Evolutionary conservation across 2,888 invertebrate genomes (phyloP).

Genomic region (Spatulosminthurus flaviceps): DNA sequence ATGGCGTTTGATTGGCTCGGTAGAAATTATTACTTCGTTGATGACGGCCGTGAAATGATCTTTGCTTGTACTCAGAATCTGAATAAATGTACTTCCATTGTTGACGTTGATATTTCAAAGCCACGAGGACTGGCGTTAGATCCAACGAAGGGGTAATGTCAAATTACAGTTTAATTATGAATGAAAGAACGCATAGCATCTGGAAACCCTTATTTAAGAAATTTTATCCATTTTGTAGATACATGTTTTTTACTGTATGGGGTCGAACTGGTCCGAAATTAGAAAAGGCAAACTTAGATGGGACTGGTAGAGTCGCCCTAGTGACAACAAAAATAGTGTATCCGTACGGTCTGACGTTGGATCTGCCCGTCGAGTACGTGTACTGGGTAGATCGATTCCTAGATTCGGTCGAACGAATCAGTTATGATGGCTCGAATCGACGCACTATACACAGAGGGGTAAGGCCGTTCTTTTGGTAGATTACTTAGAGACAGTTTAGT

Average conservation of each 20-base stretch:
- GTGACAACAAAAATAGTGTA: slow-evolving; percentile 78
- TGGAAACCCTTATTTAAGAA: slow-evolving; percentile 39
- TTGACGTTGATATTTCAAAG: slow-evolving; percentile 75
- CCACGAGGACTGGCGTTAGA: slow-evolving; percentile 81
- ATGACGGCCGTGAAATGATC: slow-evolving; percentile 67
- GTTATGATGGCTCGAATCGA: slow-evolving; percentile 78
- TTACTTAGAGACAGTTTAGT: too few species aligned
- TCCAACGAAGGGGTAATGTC: slow-evolving; percentile 74
- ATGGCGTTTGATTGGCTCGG: slow-evolving; percentile 80
- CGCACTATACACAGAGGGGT: slow-evolving; percentile 72
- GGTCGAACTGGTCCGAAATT: slow-evolving; percentile 74
- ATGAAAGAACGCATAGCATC: too few species aligned
- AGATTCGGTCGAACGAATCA: slow-evolving; percentile 79
- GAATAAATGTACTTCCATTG: slow-evolving; percentile 75
- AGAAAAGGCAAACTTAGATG: slow-evolving; percentile 75
- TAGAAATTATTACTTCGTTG: slow-evolving; percentile 76
- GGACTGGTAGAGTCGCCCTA: slow-evolving; percentile 72
- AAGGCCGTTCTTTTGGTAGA: slow-evolving; percentile 58
- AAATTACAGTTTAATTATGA: not conserved
- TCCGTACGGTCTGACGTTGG: slow-evolving; percentile 78
- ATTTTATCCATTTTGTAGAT: slow-evolving; percentile 66
- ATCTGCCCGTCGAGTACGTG: slow-evolving; percentile 75
- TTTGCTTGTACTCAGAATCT: slow-evolving; percentile 69
- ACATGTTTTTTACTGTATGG: slow-evolving; percentile 82
- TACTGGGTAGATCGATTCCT: slow-evolving; percentile 86